Base-by-base conservation (phyloP, 2,797 vertebrate species). In the Sebastes goodei region DNA sequence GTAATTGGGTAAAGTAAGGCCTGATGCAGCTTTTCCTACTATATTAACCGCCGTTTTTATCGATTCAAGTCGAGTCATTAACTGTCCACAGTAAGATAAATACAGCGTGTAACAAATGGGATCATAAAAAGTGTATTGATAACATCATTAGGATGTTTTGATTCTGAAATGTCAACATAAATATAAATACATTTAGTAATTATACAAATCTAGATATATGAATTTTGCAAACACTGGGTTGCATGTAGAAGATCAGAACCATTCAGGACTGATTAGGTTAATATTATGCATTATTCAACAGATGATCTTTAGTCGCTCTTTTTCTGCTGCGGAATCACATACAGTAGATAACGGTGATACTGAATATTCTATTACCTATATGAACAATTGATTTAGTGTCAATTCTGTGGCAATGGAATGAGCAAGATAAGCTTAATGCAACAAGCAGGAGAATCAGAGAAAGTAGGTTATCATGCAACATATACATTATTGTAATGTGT, bases 1-100 rank as follows among this genome's bases (percentile, higher is more conserved):
- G 55, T 85, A 87, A 82, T 75, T 80, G 56, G 74, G 33, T 9
- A 60, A 4, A 82, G 8, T 89, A 91, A 88, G 4, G 52, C 67
- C 86, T 88, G 85, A 89, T 67, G 61, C 74, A 84, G 91, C 83
- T 71, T 84, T 88, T 86, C 9, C 27, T 75, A 66, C 20, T 27
- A 49, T 72, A 79, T 53, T n/a, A 75, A 81, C 71, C 46, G 32
- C 21, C 67, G 52, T 56, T 49, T 81, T 84, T 66, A 92, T 90
- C 3, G 78, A 89, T 89, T 66, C 7, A 71, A 57, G 15, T 42
- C 17, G 10, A 68, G 20, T 65, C n/a, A 46, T n/a, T n/a, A n/a
- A n/a, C n/a, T 10, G 10, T 78, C 79, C 25, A 30, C 2, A 2
- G 42, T 70, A 59, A 74, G 59, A 72, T 56, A 42, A 80, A 76